Conservation (phyloP, 2,113 vertebrate genomes). For the Sylvilagus bachmani region DNA sequence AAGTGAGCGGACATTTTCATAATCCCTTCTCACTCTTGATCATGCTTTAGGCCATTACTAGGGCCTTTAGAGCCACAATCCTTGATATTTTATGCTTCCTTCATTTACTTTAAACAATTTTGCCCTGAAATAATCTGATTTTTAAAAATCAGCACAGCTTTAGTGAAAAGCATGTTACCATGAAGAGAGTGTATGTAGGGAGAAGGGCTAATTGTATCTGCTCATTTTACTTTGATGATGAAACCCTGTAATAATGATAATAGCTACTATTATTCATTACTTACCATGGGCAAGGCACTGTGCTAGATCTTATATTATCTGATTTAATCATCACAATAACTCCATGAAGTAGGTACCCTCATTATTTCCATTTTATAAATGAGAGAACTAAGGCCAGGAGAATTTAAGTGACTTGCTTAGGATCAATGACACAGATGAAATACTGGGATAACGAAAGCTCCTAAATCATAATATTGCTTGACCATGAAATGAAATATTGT, state of each 20-base stretch:
- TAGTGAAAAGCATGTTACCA: not conserved
- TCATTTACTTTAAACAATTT: slow-evolving; percentile 55
- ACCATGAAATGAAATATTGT: slow-evolving; percentile 36
- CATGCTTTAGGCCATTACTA: not conserved
- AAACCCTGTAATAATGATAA: not conserved
- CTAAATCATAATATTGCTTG: not conserved
- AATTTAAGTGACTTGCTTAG: not conserved
- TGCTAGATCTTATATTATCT: not conserved
- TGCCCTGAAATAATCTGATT: not conserved
- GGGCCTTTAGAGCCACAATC: not conserved
- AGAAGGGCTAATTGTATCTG: slow-evolving; percentile 23
- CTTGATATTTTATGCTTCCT: slow-evolving; percentile 35
- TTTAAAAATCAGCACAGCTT: slow-evolving; percentile 4
- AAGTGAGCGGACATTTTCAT: not conserved
- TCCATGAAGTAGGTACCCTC: not conserved
- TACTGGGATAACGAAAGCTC: not conserved
- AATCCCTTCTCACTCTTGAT: slow-evolving; percentile 37
- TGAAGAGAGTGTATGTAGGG: not conserved
- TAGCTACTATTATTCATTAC: not conserved
- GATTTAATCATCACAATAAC: not conserved
- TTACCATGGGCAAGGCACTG: not conserved
- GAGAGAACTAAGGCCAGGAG: not conserved
- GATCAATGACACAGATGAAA: not conserved
- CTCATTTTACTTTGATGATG: slow-evolving; percentile 15
- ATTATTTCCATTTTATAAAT: slow-evolving; percentile 37